Conservation (phyloP, 2,888 invertebrate genomes). For the Sinopyrophorus schimmeli region DNA sequence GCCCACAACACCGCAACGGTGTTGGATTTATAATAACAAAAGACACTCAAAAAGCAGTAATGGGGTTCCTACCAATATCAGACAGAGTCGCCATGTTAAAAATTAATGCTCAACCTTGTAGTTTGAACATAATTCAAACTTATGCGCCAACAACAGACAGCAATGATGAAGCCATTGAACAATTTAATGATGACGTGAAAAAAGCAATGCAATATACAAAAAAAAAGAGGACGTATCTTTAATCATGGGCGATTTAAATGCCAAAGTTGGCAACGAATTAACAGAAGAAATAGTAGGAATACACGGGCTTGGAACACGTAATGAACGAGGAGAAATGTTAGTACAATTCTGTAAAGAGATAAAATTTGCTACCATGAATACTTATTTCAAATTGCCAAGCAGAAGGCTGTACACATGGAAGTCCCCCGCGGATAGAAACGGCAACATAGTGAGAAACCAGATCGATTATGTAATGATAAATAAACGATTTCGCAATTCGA, state of each 20-base stretch:
- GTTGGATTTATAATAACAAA: conserved; percentile 11
- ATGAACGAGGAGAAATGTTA: conserved; percentile 33
- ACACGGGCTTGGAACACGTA: conserved; percentile 33
- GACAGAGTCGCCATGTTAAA: conserved; percentile 12
- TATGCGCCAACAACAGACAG: conserved; percentile 31
- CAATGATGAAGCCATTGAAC: conserved; percentile 27
- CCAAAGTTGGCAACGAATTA: no score
- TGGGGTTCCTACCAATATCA: conserved; percentile 12
- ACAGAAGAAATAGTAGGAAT: conserved; percentile 20
- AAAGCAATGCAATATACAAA: conserved; percentile 21
- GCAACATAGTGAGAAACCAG: conserved; percentile 36
- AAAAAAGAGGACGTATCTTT: conserved; percentile 20
- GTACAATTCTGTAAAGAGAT: conserved; percentile 35
- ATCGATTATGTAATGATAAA: no score
- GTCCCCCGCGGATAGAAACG: conserved; percentile 29
- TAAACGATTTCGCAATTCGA: no score
- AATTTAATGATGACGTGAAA: no score
- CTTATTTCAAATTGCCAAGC: conserved; percentile 33
- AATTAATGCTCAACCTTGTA: conserved; percentile 10
- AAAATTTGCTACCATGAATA: conserved; percentile 35
- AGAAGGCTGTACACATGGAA: conserved; percentile 38
- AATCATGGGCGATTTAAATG: conserved; percentile 32
- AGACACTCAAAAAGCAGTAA: conserved; percentile 6
- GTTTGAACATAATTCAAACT: conserved; percentile 30
- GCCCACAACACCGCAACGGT: conserved; percentile 21